These are phyloP conservation scores for Lepidonotus clava DNA, from an alignment of 2,888 invertebrate species.

Conservation along the genomic window DNA sequence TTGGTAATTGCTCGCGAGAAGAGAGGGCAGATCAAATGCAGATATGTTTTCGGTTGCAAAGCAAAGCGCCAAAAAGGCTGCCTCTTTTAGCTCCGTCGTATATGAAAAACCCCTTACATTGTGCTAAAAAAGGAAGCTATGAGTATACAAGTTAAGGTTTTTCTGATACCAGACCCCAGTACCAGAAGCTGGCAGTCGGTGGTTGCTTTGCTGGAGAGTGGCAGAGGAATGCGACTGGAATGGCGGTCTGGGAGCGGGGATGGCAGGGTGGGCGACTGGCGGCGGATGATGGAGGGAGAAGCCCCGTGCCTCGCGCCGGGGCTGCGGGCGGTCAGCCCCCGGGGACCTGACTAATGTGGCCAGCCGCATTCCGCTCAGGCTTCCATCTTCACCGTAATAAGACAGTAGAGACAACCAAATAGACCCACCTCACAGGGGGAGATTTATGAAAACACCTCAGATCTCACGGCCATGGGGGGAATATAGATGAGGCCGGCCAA, in stretches of 20 bases:
- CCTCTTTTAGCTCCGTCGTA: neutral
- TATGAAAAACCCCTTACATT: neutral
- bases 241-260: too few species aligned
- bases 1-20: slow-evolving; percentile 17
- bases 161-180: neutral
- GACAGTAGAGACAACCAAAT: slow-evolving; percentile 53
- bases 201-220: neutral
- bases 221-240: neutral
- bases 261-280: neutral
- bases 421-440: slow-evolving; percentile 38
- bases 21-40: neutral
- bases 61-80: neutral
- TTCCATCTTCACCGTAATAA: slow-evolving; percentile 45
- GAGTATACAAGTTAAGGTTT: neutral
- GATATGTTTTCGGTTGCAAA: neutral
- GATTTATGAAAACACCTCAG: slow-evolving; percentile 51
- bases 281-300: slow-evolving; percentile 10
- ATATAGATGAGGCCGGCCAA: slow-evolving; percentile 41
- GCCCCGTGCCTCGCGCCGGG: neutral
- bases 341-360: slow-evolving; percentile 39
- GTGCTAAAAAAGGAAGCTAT: neutral
- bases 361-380: slow-evolving; percentile 29
- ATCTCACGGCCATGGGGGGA: slow-evolving; percentile 15
- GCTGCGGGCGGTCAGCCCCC: slow-evolving; percentile 15
- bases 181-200: neutral